phyloP scores from a whole-genome alignment of 2,888 invertebrate genomes.

The Rhamphomyia laevipes region DNA sequence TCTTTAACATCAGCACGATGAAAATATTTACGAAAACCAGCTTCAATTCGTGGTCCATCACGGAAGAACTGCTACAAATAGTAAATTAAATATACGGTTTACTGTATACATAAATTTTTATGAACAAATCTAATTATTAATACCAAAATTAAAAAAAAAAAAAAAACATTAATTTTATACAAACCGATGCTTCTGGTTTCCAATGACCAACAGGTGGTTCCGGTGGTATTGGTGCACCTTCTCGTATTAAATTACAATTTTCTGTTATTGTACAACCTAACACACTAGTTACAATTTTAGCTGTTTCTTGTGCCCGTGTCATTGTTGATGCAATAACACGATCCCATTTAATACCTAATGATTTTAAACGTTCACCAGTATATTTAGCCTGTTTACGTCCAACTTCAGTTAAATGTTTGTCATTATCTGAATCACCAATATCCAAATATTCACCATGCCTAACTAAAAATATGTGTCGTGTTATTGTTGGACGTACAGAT shows the following conservation, averaged over 20 bases:
- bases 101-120: not conserved
- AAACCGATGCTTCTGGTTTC: constrained; percentile 70
- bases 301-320: constrained; percentile 88
- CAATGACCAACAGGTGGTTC: constrained; percentile 84
- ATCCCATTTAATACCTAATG: constrained; percentile 67
- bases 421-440: constrained; percentile 55
- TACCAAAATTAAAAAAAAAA: constrained; percentile 1
- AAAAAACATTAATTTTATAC: constrained; percentile 15
- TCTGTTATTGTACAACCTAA: constrained; percentile 49
- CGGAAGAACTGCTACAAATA: constrained; percentile 71
- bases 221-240: constrained; percentile 90
- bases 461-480: constrained; percentile 75
- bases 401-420: constrained; percentile 65
- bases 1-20: constrained; percentile 77
- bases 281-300: constrained; percentile 62
- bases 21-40: constrained; percentile 87
- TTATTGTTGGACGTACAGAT: constrained; percentile 42
- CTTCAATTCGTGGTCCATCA: constrained; percentile 90
- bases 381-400: constrained; percentile 74
- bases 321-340: constrained; percentile 78
- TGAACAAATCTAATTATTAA: not conserved
- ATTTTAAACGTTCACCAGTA: constrained; percentile 71
- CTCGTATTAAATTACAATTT: constrained; percentile 66
- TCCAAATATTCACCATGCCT: constrained; percentile 91
- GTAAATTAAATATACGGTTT: not conserved